phyloP scores from a whole-genome alignment of 2,888 invertebrate species.

The Drosophila mulleri region DNA sequence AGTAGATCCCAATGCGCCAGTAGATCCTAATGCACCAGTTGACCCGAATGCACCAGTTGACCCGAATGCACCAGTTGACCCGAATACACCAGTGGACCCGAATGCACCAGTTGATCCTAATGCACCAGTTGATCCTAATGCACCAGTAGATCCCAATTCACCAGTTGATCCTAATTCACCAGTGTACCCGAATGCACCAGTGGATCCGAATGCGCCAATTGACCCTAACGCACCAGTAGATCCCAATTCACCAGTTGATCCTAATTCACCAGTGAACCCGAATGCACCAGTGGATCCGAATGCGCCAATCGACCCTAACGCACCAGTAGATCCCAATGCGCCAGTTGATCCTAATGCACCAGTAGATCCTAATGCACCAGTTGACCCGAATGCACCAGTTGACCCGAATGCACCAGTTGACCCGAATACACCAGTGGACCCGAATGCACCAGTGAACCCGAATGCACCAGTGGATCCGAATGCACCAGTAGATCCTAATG shows the following conservation, averaged over 20 bases:
- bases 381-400: rapidly evolving
- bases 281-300: background rate
- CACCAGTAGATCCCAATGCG: rapidly evolving
- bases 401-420: rapidly evolving
- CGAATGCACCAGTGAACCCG: background rate
- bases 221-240: background rate
- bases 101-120: conserved; percentile 4
- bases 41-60: conserved; percentile 4
- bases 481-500: background rate
- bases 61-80: background rate
- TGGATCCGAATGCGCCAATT: conserved; percentile 2
- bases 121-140: conserved; percentile 12
- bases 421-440: background rate
- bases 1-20: background rate
- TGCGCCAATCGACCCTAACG: background rate
- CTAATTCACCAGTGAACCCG: background rate
- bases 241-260: background rate
- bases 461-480: background rate
- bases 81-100: conserved; percentile 9
- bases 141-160: background rate
- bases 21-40: background rate
- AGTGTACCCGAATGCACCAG: background rate
- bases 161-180: conserved; percentile 6
- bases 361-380: rapidly evolving
- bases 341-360: background rate